Evolutionary conservation across 1,140 invertebrate genomes (phyloP).

Genomic region (Diachasmimorpha longicaudata): DNA sequence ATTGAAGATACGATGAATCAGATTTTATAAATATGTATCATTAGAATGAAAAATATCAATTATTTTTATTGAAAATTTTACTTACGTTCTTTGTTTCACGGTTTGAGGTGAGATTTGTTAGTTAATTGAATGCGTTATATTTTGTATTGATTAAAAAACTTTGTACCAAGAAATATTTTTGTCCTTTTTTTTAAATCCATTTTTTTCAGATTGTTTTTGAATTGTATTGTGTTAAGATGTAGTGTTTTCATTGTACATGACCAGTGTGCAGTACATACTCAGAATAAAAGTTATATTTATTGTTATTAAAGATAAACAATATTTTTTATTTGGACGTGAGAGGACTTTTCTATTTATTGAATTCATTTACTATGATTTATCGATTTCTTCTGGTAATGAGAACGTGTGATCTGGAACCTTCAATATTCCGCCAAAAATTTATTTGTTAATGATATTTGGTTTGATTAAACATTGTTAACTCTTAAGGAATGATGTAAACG

Average conservation of each 20-base stretch:
- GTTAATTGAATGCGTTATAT: not conserved
- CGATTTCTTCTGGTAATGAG: no score
- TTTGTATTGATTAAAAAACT: slow-evolving; percentile 1
- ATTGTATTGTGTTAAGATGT: not conserved
- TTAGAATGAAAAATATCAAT: not conserved
- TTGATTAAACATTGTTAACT: no score
- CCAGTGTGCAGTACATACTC: not conserved
- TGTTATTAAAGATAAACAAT: not conserved
- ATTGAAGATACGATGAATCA: not conserved
- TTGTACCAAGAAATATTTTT: not conserved
- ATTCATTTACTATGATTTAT: no score
- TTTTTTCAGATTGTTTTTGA: slow-evolving; percentile 1
- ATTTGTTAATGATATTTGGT: no score
- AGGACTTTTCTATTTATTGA: not conserved
- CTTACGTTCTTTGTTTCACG: not conserved
- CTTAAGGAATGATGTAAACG: no score
- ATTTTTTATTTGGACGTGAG: not conserved
- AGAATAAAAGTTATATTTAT: slow-evolving; percentile 11
- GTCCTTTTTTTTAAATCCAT: not conserved
- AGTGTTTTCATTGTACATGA: not conserved
- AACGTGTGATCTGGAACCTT: no score
- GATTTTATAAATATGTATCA: slow-evolving; percentile 4
- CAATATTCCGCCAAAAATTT: no score
- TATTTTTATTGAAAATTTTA: not conserved
- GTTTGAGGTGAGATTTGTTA: not conserved